These are phyloP conservation scores for Polypedilum pembai DNA, from an alignment of 1,140 invertebrate species.

Conservation along the genomic window DNA sequence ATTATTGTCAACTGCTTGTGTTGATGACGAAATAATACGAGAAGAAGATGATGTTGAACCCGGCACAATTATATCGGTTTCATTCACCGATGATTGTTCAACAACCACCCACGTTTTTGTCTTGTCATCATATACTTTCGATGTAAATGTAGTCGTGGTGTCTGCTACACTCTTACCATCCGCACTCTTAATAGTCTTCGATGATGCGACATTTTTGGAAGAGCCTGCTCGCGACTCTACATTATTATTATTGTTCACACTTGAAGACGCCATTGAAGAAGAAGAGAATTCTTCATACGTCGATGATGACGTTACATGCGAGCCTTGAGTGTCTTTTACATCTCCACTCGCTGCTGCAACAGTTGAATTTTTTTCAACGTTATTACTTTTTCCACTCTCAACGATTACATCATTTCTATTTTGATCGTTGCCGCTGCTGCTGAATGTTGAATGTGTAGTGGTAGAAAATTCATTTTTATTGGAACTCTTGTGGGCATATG, in stretches of 20 bases:
- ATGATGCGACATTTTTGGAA: slow-evolving; percentile 10
- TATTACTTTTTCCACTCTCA: slow-evolving; percentile 25
- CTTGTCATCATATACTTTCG: background rate
- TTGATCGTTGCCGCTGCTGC: background rate
- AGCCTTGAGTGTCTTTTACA: background rate
- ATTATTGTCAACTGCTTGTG: background rate
- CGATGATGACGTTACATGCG: background rate
- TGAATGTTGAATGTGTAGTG: slow-evolving; percentile 13
- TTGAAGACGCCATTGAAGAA: slow-evolving; percentile 2
- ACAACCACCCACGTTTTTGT: slow-evolving; percentile 25
- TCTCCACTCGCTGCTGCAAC: slow-evolving; percentile 11
- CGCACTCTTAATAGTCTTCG: background rate
- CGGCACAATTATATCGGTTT: slow-evolving; percentile 21
- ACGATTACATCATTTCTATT: slow-evolving; percentile 28
- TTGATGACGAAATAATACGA: background rate
- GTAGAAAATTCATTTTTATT: slow-evolving; percentile 6
- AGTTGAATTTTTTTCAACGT: slow-evolving; percentile 4
- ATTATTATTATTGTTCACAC: background rate
- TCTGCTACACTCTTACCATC: slow-evolving; percentile 21
- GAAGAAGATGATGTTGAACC: background rate
- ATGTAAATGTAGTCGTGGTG: background rate
- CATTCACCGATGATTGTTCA: slow-evolving; percentile 22
- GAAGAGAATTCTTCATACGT: slow-evolving; percentile 26
- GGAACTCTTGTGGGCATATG: slow-evolving; percentile 5
- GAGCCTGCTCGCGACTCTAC: background rate